These are phyloP conservation scores for Leptarthrus brevirostris DNA, from an alignment of 2,888 invertebrate species.

Conservation along the genomic window DNA sequence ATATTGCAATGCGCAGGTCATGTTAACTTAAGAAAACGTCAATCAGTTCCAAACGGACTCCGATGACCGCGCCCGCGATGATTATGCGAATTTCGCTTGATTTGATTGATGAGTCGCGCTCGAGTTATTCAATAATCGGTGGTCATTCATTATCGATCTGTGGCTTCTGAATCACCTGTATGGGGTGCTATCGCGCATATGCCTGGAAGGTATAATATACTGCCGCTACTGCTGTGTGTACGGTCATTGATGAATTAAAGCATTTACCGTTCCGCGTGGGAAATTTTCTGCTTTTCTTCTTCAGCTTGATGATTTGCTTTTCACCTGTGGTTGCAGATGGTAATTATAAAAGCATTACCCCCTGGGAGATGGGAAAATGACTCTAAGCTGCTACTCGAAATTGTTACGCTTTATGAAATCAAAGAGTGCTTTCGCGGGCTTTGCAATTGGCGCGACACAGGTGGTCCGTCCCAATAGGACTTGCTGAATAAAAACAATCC, in stretches of 20 bases:
- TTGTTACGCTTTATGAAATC: background rate
- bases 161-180: constrained; percentile 18
- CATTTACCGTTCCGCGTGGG: constrained; percentile 33
- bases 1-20: no score
- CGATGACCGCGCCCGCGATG: background rate
- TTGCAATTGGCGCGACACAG: background rate
- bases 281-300: constrained; percentile 1
- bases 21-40: no score
- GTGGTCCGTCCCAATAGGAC: background rate
- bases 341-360: background rate
- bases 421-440: no score
- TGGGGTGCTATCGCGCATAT: background rate
- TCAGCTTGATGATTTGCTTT: constrained; percentile 4
- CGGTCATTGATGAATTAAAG: background rate
- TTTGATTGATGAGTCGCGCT: constrained; percentile 25
- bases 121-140: constrained; percentile 11
- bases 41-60: background rate
- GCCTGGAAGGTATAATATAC: no score
- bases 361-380: background rate
- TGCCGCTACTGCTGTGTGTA: no score
- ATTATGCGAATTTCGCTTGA: constrained; percentile 15
- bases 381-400: background rate
- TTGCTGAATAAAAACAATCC: background rate
- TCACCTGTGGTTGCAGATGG: background rate
- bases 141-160: constrained; percentile 18